Conservation (phyloP, 1,140 invertebrate species). For the Theocolax elegans region DNA sequence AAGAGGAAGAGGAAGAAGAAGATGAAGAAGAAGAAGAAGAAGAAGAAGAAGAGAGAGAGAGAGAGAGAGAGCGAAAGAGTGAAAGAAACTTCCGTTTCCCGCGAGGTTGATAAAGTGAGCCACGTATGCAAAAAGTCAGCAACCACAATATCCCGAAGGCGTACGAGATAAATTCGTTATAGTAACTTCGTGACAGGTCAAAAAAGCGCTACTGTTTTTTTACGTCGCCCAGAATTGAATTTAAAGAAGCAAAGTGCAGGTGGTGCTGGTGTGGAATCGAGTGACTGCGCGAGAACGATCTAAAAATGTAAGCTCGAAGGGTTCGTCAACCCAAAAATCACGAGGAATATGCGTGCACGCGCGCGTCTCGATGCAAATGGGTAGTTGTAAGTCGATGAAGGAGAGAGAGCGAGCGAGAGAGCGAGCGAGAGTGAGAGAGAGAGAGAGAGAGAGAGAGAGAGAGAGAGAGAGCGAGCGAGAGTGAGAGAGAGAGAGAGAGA, state of each 20-base stretch:
- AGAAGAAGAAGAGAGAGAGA: no score
- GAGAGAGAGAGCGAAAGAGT: no score
- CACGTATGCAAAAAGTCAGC: constrained; percentile 3
- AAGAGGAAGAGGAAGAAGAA: no score
- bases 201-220: not conserved
- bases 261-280: not conserved
- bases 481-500: no score
- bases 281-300: constrained; percentile 5
- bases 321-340: constrained; percentile 1
- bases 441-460: no score
- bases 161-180: constrained; percentile 4
- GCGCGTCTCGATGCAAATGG: constrained; percentile 7
- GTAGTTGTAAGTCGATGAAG: not conserved
- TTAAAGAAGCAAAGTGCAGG: not conserved
- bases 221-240: not conserved
- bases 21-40: no score
- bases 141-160: not conserved
- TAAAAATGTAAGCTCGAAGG: constrained; percentile 19
- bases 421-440: no score
- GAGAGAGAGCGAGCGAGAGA: constrained; percentile 10
- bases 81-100: constrained; percentile 15
- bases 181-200: not conserved
- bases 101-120: not conserved
- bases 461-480: no score
- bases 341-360: not conserved